Evolutionary conservation across 1,140 invertebrate species (phyloP).

Genomic region (Psix sp.): DNA sequence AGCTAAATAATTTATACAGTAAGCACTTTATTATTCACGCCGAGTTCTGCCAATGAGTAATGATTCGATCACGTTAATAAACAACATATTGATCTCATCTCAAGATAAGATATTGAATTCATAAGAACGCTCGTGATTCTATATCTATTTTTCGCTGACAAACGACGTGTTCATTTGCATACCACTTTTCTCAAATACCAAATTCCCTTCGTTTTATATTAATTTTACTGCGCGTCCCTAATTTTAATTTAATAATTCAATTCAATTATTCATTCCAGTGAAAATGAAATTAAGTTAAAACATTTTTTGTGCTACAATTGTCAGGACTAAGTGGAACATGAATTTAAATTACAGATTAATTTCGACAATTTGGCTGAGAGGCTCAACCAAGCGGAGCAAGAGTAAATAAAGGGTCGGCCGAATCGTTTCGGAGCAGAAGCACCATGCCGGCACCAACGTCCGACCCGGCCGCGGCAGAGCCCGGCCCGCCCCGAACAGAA

Average conservation of each 20-base stretch:
- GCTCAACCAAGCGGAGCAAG: constrained; percentile 20
- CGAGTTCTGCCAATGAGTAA: constrained; percentile 35
- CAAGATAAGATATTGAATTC: constrained; percentile 15
- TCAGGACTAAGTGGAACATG: neutral
- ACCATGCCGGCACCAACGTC: constrained; percentile 80
- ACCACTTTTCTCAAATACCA: neutral
- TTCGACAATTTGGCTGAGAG: constrained; percentile 23
- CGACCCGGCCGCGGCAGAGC: constrained; percentile 77
- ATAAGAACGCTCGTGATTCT: constrained; percentile 5
- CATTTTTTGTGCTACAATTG: neutral
- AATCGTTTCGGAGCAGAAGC: constrained; percentile 32
- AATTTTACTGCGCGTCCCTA: neutral
- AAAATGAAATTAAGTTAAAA: no score
- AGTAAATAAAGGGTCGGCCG: constrained; percentile 30
- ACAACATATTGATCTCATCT: constrained; percentile 51
- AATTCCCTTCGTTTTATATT: no score
- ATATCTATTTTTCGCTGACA: neutral
- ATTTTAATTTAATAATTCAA: no score
- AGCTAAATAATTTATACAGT: no score
- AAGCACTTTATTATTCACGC: constrained; percentile 23
- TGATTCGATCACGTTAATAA: constrained; percentile 53
- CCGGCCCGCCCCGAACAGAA: constrained; percentile 88
- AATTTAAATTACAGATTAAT: constrained; percentile 38
- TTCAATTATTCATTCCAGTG: no score
- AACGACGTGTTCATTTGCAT: constrained; percentile 26